Evolutionary conservation across 1,140 invertebrate genomes (phyloP).

Genomic region (Halotydeus destructor): DNA sequence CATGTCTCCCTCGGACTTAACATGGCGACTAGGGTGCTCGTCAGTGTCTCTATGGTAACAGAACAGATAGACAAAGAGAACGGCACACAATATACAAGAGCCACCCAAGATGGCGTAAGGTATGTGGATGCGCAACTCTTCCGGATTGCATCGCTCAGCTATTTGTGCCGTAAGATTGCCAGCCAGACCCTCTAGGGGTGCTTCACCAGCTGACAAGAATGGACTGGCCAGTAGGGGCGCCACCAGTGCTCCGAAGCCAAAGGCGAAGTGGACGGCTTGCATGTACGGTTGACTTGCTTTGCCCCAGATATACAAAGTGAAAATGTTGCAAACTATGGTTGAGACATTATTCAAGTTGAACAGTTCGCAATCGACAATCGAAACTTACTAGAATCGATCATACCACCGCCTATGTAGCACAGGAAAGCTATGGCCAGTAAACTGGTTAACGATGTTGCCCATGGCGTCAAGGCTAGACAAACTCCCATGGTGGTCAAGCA

Average conservation of each 20-base stretch:
- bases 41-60: background rate
- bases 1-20: background rate
- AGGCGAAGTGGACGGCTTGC: slow-evolving; percentile 31
- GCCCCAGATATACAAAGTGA: slow-evolving; percentile 30
- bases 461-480: background rate
- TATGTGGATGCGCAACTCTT: background rate
- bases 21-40: background rate
- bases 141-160: too few species aligned
- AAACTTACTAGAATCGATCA: too few species aligned
- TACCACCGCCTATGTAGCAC: slow-evolving; percentile 23
- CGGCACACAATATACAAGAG: background rate
- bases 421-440: background rate
- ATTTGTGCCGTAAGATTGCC: too few species aligned
- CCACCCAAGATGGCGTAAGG: background rate
- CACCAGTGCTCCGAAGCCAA: slow-evolving; percentile 31
- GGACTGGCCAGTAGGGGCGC: slow-evolving; percentile 29
- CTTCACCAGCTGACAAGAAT: slow-evolving; percentile 22
- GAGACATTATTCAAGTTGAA: too few species aligned
- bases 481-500: background rate
- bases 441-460: background rate
- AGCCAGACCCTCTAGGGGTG: background rate
- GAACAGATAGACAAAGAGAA: background rate
- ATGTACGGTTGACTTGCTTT: slow-evolving; percentile 29
- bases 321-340: slow-evolving; percentile 25
- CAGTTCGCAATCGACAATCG: too few species aligned